These are phyloP conservation scores for Natrix natrix DNA, from an alignment of 2,797 vertebrate species.

Conservation along the genomic window DNA sequence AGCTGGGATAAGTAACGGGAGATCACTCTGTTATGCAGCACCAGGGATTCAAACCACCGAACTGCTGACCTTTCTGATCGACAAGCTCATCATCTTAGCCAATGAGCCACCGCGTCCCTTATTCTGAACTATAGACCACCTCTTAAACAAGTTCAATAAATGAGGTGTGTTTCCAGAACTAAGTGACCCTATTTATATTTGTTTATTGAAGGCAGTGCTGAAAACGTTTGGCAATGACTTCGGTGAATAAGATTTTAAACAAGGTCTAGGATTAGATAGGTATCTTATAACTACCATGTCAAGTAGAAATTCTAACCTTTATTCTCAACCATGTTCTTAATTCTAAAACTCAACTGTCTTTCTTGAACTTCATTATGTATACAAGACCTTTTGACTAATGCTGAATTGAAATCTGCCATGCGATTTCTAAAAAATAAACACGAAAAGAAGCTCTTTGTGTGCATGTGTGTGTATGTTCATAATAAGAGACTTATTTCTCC, in stretches of 20 bases:
- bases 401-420: background rate
- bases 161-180: background rate
- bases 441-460: background rate
- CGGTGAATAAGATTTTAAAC: background rate
- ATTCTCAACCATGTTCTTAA: background rate
- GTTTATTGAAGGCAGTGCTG: background rate
- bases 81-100: no score
- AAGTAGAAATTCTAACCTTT: background rate
- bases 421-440: background rate
- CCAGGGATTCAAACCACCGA: no score
- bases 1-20: no score
- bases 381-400: background rate
- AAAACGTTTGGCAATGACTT: background rate
- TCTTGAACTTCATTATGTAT: background rate
- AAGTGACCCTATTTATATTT: background rate
- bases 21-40: no score
- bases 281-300: background rate
- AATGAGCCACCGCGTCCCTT: no score
- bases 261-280: background rate
- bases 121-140: background rate
- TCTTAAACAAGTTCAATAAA: background rate
- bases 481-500: background rate
- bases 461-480: background rate
- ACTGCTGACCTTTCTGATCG: no score
- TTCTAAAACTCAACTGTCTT: background rate